phyloP scores from a whole-genome alignment of 1,140 invertebrate species.

The Drosophila trapezifrons region DNA sequence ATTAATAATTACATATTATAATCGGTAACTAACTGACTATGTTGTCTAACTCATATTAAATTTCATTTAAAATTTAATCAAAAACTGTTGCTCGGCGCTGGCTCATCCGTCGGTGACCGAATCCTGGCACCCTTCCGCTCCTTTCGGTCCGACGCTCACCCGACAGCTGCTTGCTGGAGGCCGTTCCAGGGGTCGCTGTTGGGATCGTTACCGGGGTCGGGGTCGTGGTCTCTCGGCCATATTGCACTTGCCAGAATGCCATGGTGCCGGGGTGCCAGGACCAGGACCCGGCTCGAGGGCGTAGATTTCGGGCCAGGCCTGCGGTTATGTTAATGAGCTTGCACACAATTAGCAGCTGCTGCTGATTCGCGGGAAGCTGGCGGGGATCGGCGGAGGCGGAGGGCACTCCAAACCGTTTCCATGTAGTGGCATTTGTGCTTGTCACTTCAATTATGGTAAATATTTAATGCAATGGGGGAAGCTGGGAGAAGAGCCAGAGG shows the following conservation, averaged over 20 bases:
- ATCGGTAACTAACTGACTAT: not conserved
- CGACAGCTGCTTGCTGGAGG: slow-evolving; percentile 44
- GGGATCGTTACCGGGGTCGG: not conserved
- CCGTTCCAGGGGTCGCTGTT: slow-evolving; percentile 12
- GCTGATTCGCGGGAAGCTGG: slow-evolving; percentile 47
- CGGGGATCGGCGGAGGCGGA: slow-evolving; percentile 22
- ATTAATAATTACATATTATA: too few species aligned
- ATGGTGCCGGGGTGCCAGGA: slow-evolving; percentile 8
- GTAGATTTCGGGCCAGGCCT: slow-evolving; percentile 66
- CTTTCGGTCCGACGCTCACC: slow-evolving; percentile 12
- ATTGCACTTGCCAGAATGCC: slow-evolving; percentile 30
- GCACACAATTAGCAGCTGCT: slow-evolving; percentile 82
- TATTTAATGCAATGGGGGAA: slow-evolving; percentile 70
- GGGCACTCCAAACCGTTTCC: slow-evolving; percentile 44
- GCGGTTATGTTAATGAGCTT: slow-evolving; percentile 83
- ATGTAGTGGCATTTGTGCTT: slow-evolving; percentile 80
- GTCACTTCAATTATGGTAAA: slow-evolving; percentile 83
- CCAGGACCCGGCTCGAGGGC: slow-evolving; percentile 16
- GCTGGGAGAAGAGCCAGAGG: not conserved
- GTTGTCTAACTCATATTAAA: not conserved
- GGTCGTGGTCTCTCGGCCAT: slow-evolving; percentile 17
- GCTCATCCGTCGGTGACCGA: slow-evolving; percentile 8
- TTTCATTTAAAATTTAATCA: slow-evolving; percentile 8
- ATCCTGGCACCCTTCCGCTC: slow-evolving; percentile 14
- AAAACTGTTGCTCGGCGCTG: slow-evolving; percentile 29